Base-by-base conservation (phyloP, 2,797 vertebrate species). In the Mus minutoides region DNA sequence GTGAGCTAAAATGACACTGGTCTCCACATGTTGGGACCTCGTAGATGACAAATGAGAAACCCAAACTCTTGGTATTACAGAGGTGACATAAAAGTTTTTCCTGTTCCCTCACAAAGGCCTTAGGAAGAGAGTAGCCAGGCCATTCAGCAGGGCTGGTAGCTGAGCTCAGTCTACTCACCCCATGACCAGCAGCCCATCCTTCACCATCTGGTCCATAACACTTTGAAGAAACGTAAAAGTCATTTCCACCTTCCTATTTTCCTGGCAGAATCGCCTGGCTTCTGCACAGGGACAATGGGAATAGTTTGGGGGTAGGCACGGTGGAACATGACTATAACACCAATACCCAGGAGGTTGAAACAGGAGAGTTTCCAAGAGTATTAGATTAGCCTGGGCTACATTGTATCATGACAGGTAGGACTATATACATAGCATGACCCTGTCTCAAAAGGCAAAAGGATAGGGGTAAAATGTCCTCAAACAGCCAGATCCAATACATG, bases 101-200 rank as follows among this genome's bases (percentile, higher is more conserved):
- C 64, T 69, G 64, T 69, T 69, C 31, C 64, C 16, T 69, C 64
- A 67, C 14, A 0, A 16, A 67, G 13, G 29, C 31, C 31, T 67
- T n/a, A 69, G 64, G 64, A 69, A 34, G 31, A 31, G 29, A 64
- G 62, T 29, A 64, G 11, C 26, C 62, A 64, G 26, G 4, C 26
- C 12, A 13, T 64, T 13, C 62, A 64, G 12, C 26, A 64, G 62
- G 62, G 62, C 62, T 64, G 29, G 62, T 13, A 29, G 29, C 62
- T 64, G 62, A 64, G 62, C 62, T 29, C 29, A 69, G 64, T 3
- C 56, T 19, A 7, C 0, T 67, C 12, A 43, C 37, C 1, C 1
- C 0, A 4, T 0, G 1, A 46, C 62, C 16, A 26, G 14, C 2
- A 12, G 6, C 6, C n/a, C 11, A 13, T 29, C 77, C 17, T 26